Evolutionary conservation across 2,888 invertebrate species (phyloP).

Genomic region (Sinopyrophorus schimmeli): DNA sequence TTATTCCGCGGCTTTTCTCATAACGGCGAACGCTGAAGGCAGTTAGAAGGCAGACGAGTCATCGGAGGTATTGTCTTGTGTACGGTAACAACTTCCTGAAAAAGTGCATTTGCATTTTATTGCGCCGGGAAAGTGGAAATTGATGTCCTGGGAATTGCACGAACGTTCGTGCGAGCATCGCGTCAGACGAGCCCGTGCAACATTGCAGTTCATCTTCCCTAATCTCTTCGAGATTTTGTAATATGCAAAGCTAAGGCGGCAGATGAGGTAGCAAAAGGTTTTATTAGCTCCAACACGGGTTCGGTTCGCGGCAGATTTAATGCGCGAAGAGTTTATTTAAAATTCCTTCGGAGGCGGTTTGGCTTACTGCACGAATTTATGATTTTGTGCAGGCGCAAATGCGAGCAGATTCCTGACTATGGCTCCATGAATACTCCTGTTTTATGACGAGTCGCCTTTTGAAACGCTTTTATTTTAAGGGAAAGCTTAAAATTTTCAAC

Average conservation of each 20-base stretch:
- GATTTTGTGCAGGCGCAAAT: constrained; percentile 24
- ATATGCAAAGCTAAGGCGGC: constrained; percentile 10
- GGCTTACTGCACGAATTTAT: constrained; percentile 21
- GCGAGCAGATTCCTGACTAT: constrained; percentile 9
- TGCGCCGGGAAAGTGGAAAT: constrained; percentile 30
- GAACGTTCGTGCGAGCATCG: no score
- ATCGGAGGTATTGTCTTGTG: constrained; percentile 29
- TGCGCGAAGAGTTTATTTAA: constrained; percentile 17
- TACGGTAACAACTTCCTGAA: constrained; percentile 32
- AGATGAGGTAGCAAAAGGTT: constrained; percentile 2
- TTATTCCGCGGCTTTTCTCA: no score
- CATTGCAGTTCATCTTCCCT: constrained; percentile 17
- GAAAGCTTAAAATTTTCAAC: no score
- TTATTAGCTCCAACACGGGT: constrained; percentile 7
- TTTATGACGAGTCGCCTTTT: no score
- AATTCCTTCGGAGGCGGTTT: constrained; percentile 17
- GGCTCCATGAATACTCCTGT: constrained; percentile 16
- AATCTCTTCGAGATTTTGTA: constrained; percentile 17
- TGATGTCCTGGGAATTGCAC: constrained; percentile 26
- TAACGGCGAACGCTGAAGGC: background rate
- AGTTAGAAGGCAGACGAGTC: constrained; percentile 1
- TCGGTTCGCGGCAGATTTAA: constrained; percentile 10
- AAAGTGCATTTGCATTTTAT: constrained; percentile 40
- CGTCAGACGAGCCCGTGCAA: constrained; percentile 16
- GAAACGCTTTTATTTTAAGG: no score